phyloP scores from a whole-genome alignment of 2,888 invertebrate species.

The Amiota mariae region DNA sequence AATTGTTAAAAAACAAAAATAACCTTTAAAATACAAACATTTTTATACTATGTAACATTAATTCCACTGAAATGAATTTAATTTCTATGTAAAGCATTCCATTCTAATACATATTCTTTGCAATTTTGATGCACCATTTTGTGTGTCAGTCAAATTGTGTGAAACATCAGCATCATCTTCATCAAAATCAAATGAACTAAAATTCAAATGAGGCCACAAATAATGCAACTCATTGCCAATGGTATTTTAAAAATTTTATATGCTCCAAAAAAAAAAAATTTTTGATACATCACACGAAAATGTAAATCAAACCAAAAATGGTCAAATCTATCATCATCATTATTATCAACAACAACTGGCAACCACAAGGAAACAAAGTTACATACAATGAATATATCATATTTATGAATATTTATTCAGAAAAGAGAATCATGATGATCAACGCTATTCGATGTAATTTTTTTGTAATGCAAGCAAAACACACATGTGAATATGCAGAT shows the following conservation, averaged over 20 bases:
- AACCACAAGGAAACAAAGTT: background rate
- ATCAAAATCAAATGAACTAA: too few relatives aligned
- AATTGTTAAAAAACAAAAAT: conserved; percentile 42
- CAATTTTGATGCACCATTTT: too few relatives aligned
- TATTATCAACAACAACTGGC: conserved; percentile 48
- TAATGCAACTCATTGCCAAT: background rate
- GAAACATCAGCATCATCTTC: too few relatives aligned
- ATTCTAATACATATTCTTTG: background rate
- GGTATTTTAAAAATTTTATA: conserved; percentile 24
- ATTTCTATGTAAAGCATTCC: conserved; percentile 44
- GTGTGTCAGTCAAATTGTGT: too few relatives aligned
- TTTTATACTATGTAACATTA: conserved; percentile 63
- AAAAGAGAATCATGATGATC: too few relatives aligned
- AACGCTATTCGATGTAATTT: too few relatives aligned
- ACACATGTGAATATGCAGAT: too few relatives aligned
- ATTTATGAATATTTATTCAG: conserved; percentile 63
- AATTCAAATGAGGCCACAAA: background rate
- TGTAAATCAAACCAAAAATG: conserved; percentile 22
- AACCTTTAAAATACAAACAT: conserved; percentile 15
- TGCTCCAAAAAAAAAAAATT: conserved; percentile 35
- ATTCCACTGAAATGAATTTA: conserved; percentile 58
- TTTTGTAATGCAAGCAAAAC: too few relatives aligned
- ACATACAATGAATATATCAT: conserved; percentile 17
- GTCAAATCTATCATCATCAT: background rate
- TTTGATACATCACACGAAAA: conserved; percentile 16